A percentile compares a stretch with the other conserved stretches of the same genome.
phyloP scores from a whole-genome alignment of 2,888 invertebrate species.

The Apamea epomidion region DNA sequence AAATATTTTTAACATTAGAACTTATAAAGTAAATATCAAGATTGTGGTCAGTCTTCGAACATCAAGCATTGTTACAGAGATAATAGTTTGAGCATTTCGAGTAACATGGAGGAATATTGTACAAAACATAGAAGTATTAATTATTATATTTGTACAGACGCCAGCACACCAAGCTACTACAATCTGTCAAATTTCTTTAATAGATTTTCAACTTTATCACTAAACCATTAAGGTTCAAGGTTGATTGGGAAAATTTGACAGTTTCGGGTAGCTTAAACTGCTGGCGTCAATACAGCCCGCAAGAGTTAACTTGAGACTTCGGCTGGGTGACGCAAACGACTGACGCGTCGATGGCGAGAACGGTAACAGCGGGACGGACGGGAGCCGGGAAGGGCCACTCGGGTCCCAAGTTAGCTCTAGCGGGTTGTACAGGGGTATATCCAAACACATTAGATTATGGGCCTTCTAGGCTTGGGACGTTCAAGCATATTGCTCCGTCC shows the following conservation, averaged over 20 bases:
- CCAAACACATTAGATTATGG: not conserved
- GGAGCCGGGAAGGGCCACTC: not conserved
- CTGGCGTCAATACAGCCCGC: not conserved
- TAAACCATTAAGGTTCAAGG: no score
- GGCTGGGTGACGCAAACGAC: not conserved
- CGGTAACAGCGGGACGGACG: not conserved
- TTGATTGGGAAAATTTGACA: no score
- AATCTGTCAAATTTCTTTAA: no score
- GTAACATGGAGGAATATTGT: not conserved
- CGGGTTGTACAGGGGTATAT: not conserved
- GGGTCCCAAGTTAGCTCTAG: not conserved
- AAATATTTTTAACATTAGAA: not conserved
- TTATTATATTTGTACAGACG: not conserved
- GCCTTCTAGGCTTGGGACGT: not conserved
- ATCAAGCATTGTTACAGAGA: conserved; percentile 26
- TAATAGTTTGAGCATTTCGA: conserved; percentile 38
- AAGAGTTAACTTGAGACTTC: not conserved
- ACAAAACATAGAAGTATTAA: not conserved
- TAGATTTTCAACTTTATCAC: no score
- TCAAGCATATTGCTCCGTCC: not conserved
- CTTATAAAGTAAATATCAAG: conserved; percentile 23
- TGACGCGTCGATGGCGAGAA: not conserved
- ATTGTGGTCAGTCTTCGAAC: conserved; percentile 52
- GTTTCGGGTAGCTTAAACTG: no score
- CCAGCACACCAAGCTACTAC: no score